Percentiles rank a stretch among this genome's conserved stretches.
Conservation (phyloP, 2,113 vertebrate genomes). For the Melanerpes aurifrons region DNA sequence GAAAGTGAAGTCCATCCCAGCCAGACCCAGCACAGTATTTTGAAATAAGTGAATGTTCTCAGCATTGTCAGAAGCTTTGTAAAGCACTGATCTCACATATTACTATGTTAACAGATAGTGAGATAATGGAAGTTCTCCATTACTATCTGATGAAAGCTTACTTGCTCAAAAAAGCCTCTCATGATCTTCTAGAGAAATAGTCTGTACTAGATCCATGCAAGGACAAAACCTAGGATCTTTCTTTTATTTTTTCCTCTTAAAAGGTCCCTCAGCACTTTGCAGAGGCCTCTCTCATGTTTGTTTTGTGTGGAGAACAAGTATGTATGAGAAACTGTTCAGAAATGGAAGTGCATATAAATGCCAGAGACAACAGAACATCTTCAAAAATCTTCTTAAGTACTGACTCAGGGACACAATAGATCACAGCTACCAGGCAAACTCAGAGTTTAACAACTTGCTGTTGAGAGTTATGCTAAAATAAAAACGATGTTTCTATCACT, state of each 20-base stretch:
- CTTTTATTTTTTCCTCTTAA: not conserved
- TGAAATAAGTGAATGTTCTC: not conserved
- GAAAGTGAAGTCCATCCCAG: not conserved
- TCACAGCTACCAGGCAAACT: not conserved
- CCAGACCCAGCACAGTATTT: not conserved
- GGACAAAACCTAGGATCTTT: not conserved
- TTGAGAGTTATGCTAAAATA: not conserved
- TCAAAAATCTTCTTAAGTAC: not conserved
- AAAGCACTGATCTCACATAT: not conserved
- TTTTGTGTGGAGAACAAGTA: not conserved
- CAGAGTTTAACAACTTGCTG: not conserved
- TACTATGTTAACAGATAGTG: not conserved
- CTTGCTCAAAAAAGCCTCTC: not conserved
- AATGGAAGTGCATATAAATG: not conserved
- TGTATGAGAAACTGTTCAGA: not conserved
- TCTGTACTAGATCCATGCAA: not conserved
- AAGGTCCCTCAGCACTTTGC: not conserved
- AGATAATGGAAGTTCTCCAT: not conserved
- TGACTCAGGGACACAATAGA: not conserved
- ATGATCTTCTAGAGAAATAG: not conserved
- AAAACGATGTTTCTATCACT: not conserved
- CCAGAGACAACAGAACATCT: not conserved
- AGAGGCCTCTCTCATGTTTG: not conserved
- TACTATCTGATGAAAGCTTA: not conserved
- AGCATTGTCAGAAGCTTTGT: not conserved